phyloP scores from a whole-genome alignment of 2,888 invertebrate genomes.

The Muscina levida region DNA sequence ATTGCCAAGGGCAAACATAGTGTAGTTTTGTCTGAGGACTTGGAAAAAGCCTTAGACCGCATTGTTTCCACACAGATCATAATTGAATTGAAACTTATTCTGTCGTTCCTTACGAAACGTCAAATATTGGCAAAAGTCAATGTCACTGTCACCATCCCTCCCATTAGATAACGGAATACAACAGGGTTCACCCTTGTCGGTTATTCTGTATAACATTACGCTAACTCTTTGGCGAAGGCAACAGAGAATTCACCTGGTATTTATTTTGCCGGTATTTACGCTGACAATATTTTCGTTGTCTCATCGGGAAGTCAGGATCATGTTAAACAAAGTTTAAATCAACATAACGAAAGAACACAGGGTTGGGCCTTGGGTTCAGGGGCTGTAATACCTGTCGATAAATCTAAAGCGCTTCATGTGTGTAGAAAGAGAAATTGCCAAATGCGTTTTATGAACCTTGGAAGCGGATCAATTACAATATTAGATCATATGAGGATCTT shows the following conservation, averaged over 20 bases:
- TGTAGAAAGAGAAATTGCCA: background rate
- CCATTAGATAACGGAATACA: background rate
- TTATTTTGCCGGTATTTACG: background rate
- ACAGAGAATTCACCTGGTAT: background rate
- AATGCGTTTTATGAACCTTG: background rate
- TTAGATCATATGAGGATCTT: background rate
- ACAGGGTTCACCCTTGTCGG: conserved; percentile 11
- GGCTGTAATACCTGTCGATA: background rate
- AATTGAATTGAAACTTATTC: background rate
- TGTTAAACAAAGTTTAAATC: background rate
- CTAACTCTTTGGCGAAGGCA: background rate
- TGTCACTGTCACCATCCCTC: background rate
- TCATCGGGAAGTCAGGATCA: background rate
- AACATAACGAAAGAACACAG: background rate
- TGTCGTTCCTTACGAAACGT: background rate
- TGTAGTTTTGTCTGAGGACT: conserved; percentile 18
- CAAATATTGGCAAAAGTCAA: background rate
- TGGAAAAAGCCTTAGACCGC: conserved; percentile 38
- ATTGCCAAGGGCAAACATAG: conserved; percentile 16
- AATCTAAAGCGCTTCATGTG: background rate
- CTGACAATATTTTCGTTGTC: background rate
- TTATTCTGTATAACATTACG: conserved; percentile 37
- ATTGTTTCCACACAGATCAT: conserved; percentile 6
- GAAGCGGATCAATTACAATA: no score
- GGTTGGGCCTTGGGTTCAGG: background rate